A percentile compares a stretch with the other conserved stretches of the same genome.
These are phyloP conservation scores for Microtus montanus DNA, from an alignment of 2,113 vertebrate species.

Conservation along the genomic window DNA sequence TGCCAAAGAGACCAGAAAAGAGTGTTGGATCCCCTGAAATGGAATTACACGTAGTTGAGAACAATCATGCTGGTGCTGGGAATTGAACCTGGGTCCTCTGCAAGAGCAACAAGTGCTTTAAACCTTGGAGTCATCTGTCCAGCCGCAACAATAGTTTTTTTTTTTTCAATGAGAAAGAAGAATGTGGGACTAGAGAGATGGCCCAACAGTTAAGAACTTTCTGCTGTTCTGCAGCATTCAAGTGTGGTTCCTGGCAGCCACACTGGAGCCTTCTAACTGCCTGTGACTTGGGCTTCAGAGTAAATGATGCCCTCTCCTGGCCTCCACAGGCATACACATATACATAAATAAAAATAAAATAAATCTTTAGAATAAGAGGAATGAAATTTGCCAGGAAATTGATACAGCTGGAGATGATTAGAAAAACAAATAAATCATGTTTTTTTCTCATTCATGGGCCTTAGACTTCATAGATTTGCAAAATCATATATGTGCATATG, in stretches of 20 bases:
- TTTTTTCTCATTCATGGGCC: background rate
- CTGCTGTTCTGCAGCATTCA: background rate
- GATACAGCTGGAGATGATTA: background rate
- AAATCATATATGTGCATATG: background rate
- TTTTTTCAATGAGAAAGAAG: background rate
- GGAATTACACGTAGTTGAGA: background rate
- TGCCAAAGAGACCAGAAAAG: background rate
- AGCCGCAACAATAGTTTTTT: background rate
- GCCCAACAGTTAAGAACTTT: background rate
- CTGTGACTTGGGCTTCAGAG: background rate
- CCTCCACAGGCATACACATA: background rate
- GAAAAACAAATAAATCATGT: background rate
- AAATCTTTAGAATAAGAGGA: background rate
- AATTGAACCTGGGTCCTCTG: background rate
- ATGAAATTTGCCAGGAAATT: background rate
- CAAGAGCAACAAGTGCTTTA: background rate
- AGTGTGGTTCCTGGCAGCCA: background rate
- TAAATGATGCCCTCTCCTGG: background rate
- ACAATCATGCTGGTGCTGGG: background rate
- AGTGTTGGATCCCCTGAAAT: background rate
- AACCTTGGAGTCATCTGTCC: background rate
- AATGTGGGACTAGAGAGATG: background rate
- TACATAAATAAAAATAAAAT: background rate
- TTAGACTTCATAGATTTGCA: background rate
- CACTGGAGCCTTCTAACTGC: background rate